phyloP scores from a whole-genome alignment of 2,888 invertebrate genomes.

The Protophormia terraenovae region DNA sequence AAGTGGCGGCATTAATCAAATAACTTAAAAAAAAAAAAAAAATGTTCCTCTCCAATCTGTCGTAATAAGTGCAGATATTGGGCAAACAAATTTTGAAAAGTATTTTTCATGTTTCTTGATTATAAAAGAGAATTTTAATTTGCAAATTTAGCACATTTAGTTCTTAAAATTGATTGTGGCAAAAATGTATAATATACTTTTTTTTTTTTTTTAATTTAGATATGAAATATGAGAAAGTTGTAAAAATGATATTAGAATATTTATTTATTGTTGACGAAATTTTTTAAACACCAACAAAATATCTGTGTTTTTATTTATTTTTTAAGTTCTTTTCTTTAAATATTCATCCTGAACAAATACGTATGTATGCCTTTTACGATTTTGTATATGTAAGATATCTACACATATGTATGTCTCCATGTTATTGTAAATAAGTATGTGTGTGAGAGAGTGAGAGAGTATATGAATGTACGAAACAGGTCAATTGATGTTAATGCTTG shows the following conservation, averaged over 20 bases:
- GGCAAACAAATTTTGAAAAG: no score
- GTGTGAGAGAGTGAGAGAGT: background rate
- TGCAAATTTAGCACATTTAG: no score
- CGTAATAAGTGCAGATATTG: no score
- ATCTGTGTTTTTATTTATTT: background rate
- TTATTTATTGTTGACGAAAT: background rate
- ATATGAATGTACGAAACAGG: conserved; percentile 17
- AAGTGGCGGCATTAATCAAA: no score
- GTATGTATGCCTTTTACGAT: background rate
- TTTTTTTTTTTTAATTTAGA: background rate
- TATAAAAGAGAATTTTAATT: no score
- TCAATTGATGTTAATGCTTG: conserved; percentile 48
- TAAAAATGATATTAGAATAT: background rate
- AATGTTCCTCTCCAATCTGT: no score
- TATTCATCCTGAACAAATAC: background rate
- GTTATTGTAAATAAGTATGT: background rate
- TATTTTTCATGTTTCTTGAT: no score
- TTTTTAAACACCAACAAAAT: background rate
- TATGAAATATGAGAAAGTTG: background rate
- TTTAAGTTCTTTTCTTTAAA: background rate
- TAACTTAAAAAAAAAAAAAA: no score
- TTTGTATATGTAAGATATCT: background rate
- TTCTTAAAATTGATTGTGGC: no score
- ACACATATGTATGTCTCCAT: background rate
- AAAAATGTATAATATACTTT: no score